Conservation (phyloP, 2,797 vertebrate species). For the Rhadinocentrus ornatus region DNA sequence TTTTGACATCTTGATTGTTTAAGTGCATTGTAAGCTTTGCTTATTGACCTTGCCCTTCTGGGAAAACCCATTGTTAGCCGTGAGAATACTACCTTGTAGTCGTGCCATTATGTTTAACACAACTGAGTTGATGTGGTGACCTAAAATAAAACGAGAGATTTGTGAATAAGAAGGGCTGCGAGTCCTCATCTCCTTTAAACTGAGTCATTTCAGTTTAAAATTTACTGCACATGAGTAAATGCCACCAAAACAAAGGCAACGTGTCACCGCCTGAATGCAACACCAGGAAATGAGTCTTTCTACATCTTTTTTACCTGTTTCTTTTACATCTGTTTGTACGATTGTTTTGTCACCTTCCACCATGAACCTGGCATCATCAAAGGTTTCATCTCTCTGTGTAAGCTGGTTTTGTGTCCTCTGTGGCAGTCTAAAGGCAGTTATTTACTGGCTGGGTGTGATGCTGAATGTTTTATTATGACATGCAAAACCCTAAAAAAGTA, state of each 20-base stretch:
- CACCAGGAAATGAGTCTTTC: conserved; percentile 43
- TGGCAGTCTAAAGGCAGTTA: neutral
- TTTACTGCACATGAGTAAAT: neutral
- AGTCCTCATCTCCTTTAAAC: neutral
- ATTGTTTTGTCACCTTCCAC: conserved; percentile 14
- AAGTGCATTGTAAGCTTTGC: neutral
- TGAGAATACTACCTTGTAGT: neutral
- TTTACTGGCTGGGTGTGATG: neutral
- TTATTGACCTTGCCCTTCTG: neutral
- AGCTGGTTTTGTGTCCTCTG: neutral
- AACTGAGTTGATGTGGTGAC: neutral
- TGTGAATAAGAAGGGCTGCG: neutral
- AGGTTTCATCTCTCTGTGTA: neutral
- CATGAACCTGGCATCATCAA: conserved; percentile 11
- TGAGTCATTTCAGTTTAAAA: neutral
- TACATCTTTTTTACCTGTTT: conserved; percentile 33
- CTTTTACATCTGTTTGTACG: conserved; percentile 18
- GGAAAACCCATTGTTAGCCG: neutral
- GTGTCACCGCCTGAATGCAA: conserved; percentile 32
- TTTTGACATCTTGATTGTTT: neutral
- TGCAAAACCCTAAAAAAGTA: no score
- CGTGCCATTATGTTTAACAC: neutral
- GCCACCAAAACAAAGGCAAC: conserved; percentile 32
- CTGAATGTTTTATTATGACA: neutral
- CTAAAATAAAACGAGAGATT: neutral